Evolutionary conservation across 2,888 invertebrate species (phyloP).

Genomic region (Volucella zonaria): DNA sequence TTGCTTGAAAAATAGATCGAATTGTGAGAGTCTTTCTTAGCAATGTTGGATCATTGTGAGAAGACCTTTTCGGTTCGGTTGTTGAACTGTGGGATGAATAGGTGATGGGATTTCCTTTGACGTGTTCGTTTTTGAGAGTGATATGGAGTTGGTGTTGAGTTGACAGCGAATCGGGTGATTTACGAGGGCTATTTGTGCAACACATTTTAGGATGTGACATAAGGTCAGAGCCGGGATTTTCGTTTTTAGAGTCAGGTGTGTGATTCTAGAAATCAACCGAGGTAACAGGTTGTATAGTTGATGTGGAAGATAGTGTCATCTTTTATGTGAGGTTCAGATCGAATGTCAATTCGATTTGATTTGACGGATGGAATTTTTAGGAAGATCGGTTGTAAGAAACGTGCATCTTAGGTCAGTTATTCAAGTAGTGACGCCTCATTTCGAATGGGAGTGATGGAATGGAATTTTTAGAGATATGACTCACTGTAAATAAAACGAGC

Average conservation of each 20-base stretch:
- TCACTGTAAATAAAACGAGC: too few species aligned
- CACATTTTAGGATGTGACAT: conserved; percentile 30
- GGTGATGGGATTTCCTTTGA: conserved; percentile 65
- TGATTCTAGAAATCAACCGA: conserved; percentile 11
- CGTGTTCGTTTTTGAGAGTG: conserved; percentile 50
- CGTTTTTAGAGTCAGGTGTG: conserved; percentile 46
- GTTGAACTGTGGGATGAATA: conserved; percentile 66
- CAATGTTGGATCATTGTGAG: conserved; percentile 25
- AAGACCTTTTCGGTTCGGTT: conserved; percentile 39
- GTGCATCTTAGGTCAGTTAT: too few species aligned
- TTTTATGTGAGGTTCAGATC: conserved; percentile 47
- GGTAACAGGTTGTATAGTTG: conserved; percentile 50
- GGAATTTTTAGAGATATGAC: too few species aligned
- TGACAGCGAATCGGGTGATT: conserved; percentile 71
- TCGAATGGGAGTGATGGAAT: too few species aligned
- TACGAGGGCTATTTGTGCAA: conserved; percentile 70
- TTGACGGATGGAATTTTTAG: not conserved
- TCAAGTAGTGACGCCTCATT: too few species aligned
- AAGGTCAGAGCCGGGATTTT: conserved; percentile 10
- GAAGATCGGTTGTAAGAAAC: not conserved
- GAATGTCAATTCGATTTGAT: conserved; percentile 51
- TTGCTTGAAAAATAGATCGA: conserved; percentile 42
- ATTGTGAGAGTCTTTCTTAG: conserved; percentile 23
- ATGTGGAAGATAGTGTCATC: conserved; percentile 54
- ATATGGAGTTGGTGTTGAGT: conserved; percentile 69